Evolutionary conservation across 2,797 vertebrate genomes (phyloP), one percentile per base, ranked within the genome.

Genomic region (Anguilla megastoma): DNA sequence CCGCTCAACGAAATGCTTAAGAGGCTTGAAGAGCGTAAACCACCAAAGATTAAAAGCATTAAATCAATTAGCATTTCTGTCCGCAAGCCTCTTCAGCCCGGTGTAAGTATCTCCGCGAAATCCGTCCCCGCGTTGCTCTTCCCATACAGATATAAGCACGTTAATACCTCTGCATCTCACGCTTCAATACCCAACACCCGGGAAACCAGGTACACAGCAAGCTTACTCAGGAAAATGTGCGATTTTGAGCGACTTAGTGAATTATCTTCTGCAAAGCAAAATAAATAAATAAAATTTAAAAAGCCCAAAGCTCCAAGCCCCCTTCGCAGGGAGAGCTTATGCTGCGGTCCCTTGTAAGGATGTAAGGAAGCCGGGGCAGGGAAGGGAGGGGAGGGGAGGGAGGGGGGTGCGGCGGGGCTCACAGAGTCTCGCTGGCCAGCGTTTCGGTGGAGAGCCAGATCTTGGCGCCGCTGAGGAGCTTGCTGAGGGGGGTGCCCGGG

Each of bases 381-480:
- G 66, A 63, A 27, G 76, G 74, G 33, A 71, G 85, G 88, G 52
- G 83, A 85, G 56, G 69, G 21, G 27, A 8, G 87, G 36, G 3
- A 89, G 89, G 88, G 66, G 56, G 14, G 58, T n/a, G 9, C n/a
- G 58, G 36, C 1, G 12, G 30, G 84, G 58, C 88, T 96, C 92
- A 96, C 41, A 95, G 85, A 45, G 93, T 94, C 91, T 99, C 99
- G 24, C 97, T 98, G 86, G 97, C 96, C 60, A 99, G 96, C 0
- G 98, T 99, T 95, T 99, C 98, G 0, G 98, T 99, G 71, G 99
- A 99, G 85, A 99, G 94, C 98, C 98, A 99, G 91, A 97, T 98
- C 92, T 96, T 98, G 90, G 98, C 98, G 90, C 98, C 98, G n/a
- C 97, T 99, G 92, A 99, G 93, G 91, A 99, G 98, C 91, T 99